These are phyloP conservation scores for Tiliacea aurago DNA, from an alignment of 2,888 invertebrate species.

Conservation along the genomic window DNA sequence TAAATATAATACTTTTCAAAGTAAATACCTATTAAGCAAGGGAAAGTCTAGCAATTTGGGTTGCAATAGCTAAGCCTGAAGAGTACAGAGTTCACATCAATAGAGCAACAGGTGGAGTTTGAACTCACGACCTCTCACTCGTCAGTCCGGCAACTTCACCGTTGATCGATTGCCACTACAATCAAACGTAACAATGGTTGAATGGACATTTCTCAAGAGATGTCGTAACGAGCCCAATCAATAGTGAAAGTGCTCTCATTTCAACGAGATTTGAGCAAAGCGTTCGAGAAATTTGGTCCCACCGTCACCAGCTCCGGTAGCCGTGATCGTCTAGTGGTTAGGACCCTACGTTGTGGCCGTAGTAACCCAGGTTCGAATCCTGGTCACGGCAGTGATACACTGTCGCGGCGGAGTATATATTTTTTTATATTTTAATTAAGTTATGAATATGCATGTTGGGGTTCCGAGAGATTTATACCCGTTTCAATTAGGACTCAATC, in stretches of 20 bases:
- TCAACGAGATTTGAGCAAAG: constrained; percentile 23
- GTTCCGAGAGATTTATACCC: constrained; percentile 5
- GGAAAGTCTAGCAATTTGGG: too few relatives aligned
- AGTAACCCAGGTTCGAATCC: constrained; percentile 94
- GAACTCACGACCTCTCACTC: not conserved
- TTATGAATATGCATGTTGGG: constrained; percentile 35
- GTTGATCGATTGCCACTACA: constrained; percentile 11
- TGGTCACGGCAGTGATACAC: constrained; percentile 85
- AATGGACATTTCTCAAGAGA: constrained; percentile 28
- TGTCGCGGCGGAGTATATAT: constrained; percentile 66
- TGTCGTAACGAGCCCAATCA: constrained; percentile 25
- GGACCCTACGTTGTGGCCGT: constrained; percentile 95
- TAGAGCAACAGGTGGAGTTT: not conserved
- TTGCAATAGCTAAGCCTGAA: not conserved
- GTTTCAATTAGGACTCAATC: constrained; percentile 47
- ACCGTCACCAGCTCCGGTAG: constrained; percentile 73
- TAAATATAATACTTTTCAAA: too few relatives aligned
- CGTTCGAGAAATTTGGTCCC: constrained; percentile 3
- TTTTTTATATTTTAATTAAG: constrained; percentile 44
- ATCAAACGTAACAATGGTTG: constrained; percentile 10
- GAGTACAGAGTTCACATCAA: not conserved
- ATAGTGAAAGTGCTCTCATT: constrained; percentile 47
- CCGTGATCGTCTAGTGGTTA: constrained; percentile 88
- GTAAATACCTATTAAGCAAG: too few relatives aligned
- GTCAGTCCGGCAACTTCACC: not conserved